A percentile compares a stretch with the other conserved stretches of the same genome.
Evolutionary conservation across 1,140 invertebrate species (phyloP).

Genomic region (Mya arenaria): DNA sequence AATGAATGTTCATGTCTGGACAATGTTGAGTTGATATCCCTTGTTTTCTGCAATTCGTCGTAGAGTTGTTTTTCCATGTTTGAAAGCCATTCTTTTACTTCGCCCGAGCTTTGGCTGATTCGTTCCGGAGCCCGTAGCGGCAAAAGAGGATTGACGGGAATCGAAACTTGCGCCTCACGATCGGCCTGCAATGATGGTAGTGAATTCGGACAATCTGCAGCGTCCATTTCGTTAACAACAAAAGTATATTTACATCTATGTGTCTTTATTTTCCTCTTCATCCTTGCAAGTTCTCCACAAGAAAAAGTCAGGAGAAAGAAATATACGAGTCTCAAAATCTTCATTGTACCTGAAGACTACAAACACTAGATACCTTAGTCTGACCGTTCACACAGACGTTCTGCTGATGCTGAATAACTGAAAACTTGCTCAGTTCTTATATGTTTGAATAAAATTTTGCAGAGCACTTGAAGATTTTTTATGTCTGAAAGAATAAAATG

Average conservation of each 20-base stretch:
- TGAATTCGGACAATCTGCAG: constrained; percentile 65
- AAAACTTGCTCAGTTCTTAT: no score
- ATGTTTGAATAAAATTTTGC: no score
- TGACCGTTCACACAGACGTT: no score
- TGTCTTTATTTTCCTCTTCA: constrained; percentile 35
- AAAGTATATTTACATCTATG: constrained; percentile 72
- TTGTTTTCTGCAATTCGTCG: constrained; percentile 70
- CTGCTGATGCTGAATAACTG: no score
- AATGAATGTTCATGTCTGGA: constrained; percentile 66
- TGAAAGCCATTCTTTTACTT: constrained; percentile 57
- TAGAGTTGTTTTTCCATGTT: constrained; percentile 70
- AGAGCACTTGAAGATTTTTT: no score
- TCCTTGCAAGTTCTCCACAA: background rate
- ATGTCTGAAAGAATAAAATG: no score
- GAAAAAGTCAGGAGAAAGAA: no score
- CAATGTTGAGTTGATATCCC: constrained; percentile 72
- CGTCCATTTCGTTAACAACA: constrained; percentile 75
- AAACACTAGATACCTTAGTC: no score
- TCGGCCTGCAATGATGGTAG: constrained; percentile 36
- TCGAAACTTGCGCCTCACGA: background rate
- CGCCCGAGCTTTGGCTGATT: background rate
- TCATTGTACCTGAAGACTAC: no score
- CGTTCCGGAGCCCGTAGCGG: background rate
- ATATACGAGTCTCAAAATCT: no score
- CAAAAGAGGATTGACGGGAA: constrained; percentile 9